Conservation (phyloP, 2,113 vertebrate species). For the Montifringilla adamsi region DNA sequence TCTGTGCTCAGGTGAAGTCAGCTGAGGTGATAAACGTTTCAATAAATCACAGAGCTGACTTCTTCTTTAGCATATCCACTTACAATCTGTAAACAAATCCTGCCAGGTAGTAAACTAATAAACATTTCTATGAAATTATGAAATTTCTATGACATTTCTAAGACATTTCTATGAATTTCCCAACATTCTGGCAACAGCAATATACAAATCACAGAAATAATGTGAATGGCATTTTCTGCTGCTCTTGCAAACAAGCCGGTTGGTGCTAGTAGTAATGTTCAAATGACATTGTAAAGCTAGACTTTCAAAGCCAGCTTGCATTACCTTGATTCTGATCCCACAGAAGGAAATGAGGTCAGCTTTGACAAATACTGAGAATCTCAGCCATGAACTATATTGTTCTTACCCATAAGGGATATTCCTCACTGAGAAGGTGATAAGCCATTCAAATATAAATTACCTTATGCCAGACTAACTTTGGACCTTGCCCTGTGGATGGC, state of each 20-base stretch:
- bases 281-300: neutral
- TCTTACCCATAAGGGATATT: neutral
- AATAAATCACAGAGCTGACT: neutral
- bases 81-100: neutral
- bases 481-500: neutral
- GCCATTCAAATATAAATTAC: neutral
- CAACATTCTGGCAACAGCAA: neutral
- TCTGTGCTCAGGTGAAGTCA: neutral
- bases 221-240: neutral
- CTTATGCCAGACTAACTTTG: neutral
- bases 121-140: neutral
- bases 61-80: neutral
- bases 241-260: neutral
- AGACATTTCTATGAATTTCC: neutral
- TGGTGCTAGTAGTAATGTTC: neutral
- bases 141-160: neutral
- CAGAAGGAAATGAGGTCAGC: neutral
- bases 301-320: neutral
- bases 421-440: neutral
- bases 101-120: neutral
- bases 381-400: neutral
- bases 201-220: neutral
- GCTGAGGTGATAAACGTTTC: neutral
- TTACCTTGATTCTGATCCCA: neutral
- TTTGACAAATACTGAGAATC: neutral